A percentile compares a stretch with the other conserved stretches of the same genome.
Evolutionary conservation across 2,888 invertebrate genomes (phyloP).

Genomic region (Scaptomyza flava): DNA sequence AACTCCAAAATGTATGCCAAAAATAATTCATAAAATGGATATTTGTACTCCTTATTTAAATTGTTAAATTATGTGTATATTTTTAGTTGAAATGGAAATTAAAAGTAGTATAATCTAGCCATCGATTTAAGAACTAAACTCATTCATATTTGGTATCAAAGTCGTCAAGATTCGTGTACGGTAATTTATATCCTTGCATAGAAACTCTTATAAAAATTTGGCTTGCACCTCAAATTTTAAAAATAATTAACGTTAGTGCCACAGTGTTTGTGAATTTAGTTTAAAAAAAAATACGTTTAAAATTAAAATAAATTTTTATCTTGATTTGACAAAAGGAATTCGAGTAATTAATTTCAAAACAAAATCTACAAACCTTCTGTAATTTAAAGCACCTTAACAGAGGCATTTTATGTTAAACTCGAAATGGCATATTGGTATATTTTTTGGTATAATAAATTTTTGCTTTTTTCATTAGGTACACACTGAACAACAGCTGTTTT

Average conservation of each 20-base stretch:
- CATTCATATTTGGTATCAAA: conserved; percentile 37
- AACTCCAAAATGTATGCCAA: conserved; percentile 62
- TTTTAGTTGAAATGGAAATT: conserved; percentile 54
- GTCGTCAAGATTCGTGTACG: conserved; percentile 24
- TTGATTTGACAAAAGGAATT: conserved; percentile 42
- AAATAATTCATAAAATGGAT: conserved; percentile 54
- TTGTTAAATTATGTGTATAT: conserved; percentile 54
- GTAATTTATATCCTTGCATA: conserved; percentile 30
- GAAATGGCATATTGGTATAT: conserved; percentile 26
- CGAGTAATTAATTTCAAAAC: background rate
- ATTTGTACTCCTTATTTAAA: conserved; percentile 41
- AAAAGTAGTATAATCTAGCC: conserved; percentile 44
- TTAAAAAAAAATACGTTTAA: conserved; percentile 57
- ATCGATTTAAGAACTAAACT: conserved; percentile 49
- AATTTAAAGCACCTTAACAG: background rate
- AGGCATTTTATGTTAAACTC: background rate
- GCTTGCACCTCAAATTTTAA: conserved; percentile 64
- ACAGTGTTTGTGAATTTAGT: conserved; percentile 71
- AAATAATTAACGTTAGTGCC: conserved; percentile 66
- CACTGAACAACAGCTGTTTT: conserved; percentile 50
- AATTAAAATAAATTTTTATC: conserved; percentile 49
- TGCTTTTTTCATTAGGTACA: conserved; percentile 24
- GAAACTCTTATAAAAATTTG: conserved; percentile 31
- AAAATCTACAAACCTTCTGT: background rate
- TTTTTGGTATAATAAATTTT: conserved; percentile 11